These are phyloP conservation scores for Heliconius congener DNA, from an alignment of 1,140 invertebrate species.

Conservation along the genomic window DNA sequence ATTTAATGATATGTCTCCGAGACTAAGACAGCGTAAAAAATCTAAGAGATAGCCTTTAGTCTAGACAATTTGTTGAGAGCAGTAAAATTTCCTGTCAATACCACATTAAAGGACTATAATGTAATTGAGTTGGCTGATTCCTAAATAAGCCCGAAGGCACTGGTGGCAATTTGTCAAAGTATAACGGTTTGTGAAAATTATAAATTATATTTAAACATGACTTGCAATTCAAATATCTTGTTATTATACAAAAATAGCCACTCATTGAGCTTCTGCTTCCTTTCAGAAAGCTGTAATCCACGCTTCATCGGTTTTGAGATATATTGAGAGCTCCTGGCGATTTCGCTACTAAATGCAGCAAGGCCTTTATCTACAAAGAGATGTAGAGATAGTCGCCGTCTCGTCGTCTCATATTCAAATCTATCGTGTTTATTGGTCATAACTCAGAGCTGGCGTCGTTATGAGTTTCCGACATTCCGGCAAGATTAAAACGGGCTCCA, in stretches of 20 bases:
- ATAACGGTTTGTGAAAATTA: neutral
- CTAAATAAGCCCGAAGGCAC: neutral
- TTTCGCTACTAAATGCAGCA: constrained; percentile 15
- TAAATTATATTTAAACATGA: neutral
- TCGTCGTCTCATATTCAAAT: constrained; percentile 60
- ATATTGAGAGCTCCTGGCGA: constrained; percentile 32
- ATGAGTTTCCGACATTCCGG: constrained; percentile 61
- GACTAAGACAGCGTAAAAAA: constrained; percentile 21
- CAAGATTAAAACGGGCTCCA: constrained; percentile 57
- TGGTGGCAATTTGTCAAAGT: neutral
- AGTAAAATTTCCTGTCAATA: constrained; percentile 14
- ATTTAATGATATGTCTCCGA: constrained; percentile 28
- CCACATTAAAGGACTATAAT: constrained; percentile 7
- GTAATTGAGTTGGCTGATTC: constrained; percentile 2
- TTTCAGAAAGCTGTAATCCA: constrained; percentile 26
- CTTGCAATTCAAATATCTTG: neutral
- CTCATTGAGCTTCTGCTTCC: constrained; percentile 19
- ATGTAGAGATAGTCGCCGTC: constrained; percentile 45
- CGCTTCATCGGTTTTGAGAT: constrained; percentile 27
- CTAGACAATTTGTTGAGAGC: constrained; percentile 41
- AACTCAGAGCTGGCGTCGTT: constrained; percentile 57
- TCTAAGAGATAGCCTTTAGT: constrained; percentile 27
- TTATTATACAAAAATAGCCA: neutral
- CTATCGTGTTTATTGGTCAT: constrained; percentile 64
- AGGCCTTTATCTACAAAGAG: constrained; percentile 36